Evolutionary conservation across 2,888 invertebrate genomes (phyloP).

Genomic region (Netelia virgata): DNA sequence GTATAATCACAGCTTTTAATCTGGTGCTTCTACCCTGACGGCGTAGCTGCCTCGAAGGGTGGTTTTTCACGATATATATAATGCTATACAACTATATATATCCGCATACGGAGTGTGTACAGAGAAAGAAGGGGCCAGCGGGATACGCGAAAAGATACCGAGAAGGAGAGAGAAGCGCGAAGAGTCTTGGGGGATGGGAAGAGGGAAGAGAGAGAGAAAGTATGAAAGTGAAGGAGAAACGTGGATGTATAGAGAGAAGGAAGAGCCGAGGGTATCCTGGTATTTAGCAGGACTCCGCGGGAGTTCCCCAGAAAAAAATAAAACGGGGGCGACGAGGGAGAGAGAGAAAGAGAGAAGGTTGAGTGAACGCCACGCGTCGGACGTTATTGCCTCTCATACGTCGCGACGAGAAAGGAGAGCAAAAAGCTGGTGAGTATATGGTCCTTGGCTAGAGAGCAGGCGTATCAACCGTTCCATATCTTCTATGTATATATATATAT

Average conservation of each 20-base stretch:
- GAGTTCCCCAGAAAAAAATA: conserved; percentile 74
- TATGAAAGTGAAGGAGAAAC: conserved; percentile 25
- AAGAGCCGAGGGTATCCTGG: conserved; percentile 70
- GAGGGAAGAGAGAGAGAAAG: conserved; percentile 1
- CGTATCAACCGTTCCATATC: conserved; percentile 55
- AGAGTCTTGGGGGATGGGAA: not conserved
- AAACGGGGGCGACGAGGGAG: conserved; percentile 72
- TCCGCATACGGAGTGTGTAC: not conserved
- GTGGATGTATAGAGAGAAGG: conserved; percentile 52
- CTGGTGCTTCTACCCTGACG: conserved; percentile 72
- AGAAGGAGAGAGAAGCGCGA: conserved; percentile 25
- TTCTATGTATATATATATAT: conserved; percentile 7
- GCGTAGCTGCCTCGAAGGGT: conserved; percentile 73
- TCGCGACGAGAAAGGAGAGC: conserved; percentile 55
- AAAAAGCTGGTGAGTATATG: conserved; percentile 36
- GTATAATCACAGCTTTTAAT: conserved; percentile 83
- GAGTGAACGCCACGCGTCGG: conserved; percentile 79
- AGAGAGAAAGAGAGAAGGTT: conserved; percentile 37
- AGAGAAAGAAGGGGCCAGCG: conserved; percentile 53
- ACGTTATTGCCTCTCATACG: conserved; percentile 80
- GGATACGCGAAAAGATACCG: conserved; percentile 51
- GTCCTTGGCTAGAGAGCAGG: conserved; percentile 32
- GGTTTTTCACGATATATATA: conserved; percentile 66
- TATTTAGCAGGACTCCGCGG: conserved; percentile 81
- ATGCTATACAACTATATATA: conserved; percentile 19